Evolutionary conservation across 2,888 invertebrate genomes (phyloP).

Genomic region (Strigamia transsilvanica): DNA sequence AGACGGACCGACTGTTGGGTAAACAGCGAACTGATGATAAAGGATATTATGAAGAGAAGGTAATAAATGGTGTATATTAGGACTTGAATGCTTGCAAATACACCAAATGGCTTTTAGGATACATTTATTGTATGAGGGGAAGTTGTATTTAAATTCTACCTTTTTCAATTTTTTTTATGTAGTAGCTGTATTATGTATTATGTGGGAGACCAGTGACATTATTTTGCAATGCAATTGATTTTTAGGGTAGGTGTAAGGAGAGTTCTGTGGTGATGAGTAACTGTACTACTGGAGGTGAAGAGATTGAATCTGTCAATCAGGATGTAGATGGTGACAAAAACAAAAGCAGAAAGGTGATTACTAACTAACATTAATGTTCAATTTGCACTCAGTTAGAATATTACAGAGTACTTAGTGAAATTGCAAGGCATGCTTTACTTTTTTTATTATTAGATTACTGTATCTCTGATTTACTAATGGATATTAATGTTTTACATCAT

Average conservation of each 20-base stretch:
- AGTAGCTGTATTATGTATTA: too few species aligned
- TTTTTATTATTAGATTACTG: too few species aligned
- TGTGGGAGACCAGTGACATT: too few species aligned
- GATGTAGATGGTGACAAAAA: constrained; percentile 11
- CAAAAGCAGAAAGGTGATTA: constrained; percentile 46
- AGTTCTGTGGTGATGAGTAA: constrained; percentile 9
- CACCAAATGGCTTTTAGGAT: background rate
- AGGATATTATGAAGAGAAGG: constrained; percentile 59
- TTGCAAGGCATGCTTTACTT: too few species aligned
- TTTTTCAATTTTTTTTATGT: too few species aligned
- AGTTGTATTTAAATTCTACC: too few species aligned
- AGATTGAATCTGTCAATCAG: background rate
- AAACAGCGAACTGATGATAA: constrained; percentile 76
- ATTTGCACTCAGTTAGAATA: too few species aligned
- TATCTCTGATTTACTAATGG: too few species aligned
- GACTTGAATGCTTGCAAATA: background rate
- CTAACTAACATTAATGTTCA: background rate
- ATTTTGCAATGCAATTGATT: background rate
- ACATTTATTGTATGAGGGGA: too few species aligned
- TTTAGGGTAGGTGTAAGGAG: constrained; percentile 41
- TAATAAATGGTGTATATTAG: constrained; percentile 54
- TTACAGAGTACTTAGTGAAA: too few species aligned
- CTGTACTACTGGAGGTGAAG: constrained; percentile 35
- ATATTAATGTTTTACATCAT: too few species aligned
- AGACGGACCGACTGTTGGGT: constrained; percentile 94